Conservation (phyloP, 2,113 vertebrate genomes). For the Ploceus nigricollis region DNA sequence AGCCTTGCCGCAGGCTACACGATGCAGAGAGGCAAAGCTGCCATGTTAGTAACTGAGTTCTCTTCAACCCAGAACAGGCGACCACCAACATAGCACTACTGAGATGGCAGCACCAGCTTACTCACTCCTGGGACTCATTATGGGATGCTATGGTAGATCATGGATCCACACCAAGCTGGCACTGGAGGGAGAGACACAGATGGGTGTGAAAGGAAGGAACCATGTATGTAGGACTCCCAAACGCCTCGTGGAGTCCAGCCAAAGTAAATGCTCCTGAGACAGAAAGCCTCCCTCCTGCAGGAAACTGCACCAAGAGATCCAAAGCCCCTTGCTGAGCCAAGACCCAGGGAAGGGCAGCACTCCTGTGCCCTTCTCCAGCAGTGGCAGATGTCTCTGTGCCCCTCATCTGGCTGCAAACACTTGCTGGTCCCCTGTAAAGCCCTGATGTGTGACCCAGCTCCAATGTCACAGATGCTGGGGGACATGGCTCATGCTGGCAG, state of each 20-base stretch:
- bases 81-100: not conserved
- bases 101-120: not conserved
- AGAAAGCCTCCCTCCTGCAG: not conserved
- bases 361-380: not conserved
- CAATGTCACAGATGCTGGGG: accelerated
- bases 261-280: not conserved
- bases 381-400: accelerated
- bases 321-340: not conserved
- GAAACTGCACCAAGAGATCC: not conserved
- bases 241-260: not conserved
- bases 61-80: not conserved
- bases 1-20: not conserved
- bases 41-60: accelerated
- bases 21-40: not conserved
- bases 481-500: not conserved
- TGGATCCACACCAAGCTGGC: not conserved
- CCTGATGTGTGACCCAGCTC: accelerated
- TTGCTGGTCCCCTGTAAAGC: not conserved
- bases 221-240: not conserved
- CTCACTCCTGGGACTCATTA: not conserved
- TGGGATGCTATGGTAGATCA: not conserved
- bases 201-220: not conserved
- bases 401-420: not conserved
- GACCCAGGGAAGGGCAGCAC: not conserved
- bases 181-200: not conserved